Percentiles rank a stretch among this genome's conserved stretches.
These are phyloP conservation scores for Anadara kagoshimensis DNA, from an alignment of 1,140 invertebrate genomes.

Conservation along the genomic window DNA sequence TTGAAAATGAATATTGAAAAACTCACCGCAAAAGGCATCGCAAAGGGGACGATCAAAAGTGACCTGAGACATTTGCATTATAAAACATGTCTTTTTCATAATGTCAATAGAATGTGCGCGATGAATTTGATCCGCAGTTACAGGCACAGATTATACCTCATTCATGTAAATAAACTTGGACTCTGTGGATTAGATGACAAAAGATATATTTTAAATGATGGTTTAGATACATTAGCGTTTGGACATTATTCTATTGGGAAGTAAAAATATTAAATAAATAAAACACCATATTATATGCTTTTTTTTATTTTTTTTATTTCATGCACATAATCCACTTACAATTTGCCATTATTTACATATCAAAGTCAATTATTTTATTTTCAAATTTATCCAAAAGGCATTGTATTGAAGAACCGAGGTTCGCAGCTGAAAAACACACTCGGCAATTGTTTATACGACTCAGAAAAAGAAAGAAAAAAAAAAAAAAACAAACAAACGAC, in stretches of 20 bases:
- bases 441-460: no score
- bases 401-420: no score
- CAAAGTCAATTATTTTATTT: no score
- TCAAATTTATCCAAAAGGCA: no score
- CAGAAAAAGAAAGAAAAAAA: no score
- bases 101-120: constrained; percentile 12
- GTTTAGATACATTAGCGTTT: constrained; percentile 9
- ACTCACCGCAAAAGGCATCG: constrained; percentile 1
- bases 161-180: constrained; percentile 19
- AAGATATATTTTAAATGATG: constrained; percentile 13
- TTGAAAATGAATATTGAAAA: no score
- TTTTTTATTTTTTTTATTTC: not conserved
- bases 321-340: no score
- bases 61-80: constrained; percentile 6
- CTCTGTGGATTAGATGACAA: constrained; percentile 25
- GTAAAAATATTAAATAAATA: not conserved
- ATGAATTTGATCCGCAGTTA: constrained; percentile 21
- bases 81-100: constrained; percentile 18
- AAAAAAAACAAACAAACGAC: no score
- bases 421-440: no score
- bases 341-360: no score
- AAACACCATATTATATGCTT: not conserved
- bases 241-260: not conserved
- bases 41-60: constrained; percentile 8
- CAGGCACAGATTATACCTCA: constrained; percentile 17